Evolutionary conservation across 2,888 invertebrate genomes (phyloP).

Genomic region (Unio pictorum): DNA sequence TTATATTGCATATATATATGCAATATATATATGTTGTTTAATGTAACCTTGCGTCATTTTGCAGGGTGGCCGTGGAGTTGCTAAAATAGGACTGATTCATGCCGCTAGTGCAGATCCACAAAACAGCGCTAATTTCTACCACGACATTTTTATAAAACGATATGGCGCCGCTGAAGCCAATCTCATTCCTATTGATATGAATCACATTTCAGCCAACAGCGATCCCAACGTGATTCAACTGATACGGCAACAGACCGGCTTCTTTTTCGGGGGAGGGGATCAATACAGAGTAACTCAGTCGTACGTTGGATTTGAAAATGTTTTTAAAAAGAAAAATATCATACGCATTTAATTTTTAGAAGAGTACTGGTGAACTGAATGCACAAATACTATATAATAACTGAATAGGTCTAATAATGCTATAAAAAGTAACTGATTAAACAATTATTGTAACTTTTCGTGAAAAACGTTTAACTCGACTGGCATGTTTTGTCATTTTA

Average conservation of each 20-base stretch:
- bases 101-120: constrained; percentile 40
- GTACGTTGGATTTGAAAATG: constrained; percentile 15
- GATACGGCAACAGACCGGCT: constrained; percentile 47
- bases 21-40: no score
- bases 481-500: no score
- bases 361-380: no score
- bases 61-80: constrained; percentile 41
- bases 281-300: constrained; percentile 40
- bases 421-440: no score
- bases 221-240: constrained; percentile 30
- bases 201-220: constrained; percentile 30
- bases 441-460: no score
- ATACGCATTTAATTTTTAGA: no score
- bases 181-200: constrained; percentile 42
- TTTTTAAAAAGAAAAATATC: no score
- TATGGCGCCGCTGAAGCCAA: constrained; percentile 43
- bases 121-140: constrained; percentile 36
- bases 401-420: no score
- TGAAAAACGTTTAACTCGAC: no score
- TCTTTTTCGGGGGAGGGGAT: constrained; percentile 54
- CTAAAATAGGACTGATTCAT: constrained; percentile 48
- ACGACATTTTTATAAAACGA: constrained; percentile 25
- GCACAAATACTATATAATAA: no score
- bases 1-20: no score
- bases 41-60: neutral